Evolutionary conservation across 1,140 invertebrate species (phyloP).

Genomic region (Amyelois transitella): DNA sequence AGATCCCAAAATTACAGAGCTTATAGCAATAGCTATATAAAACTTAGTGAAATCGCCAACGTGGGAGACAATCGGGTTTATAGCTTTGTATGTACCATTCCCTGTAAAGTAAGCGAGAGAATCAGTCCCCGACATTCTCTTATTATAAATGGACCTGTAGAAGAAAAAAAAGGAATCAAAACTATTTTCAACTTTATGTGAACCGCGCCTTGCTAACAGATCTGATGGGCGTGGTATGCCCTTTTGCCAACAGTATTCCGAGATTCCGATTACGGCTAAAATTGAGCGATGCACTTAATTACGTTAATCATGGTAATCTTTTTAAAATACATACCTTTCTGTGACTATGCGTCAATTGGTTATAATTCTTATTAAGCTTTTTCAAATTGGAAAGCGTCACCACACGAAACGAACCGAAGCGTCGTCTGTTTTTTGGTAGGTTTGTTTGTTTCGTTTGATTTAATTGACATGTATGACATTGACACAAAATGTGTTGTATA

Average conservation of each 20-base stretch:
- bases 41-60: constrained; percentile 81
- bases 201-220: not conserved
- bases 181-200: constrained; percentile 18
- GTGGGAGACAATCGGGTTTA: constrained; percentile 46
- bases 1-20: constrained; percentile 79
- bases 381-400: too few species aligned
- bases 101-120: constrained; percentile 59
- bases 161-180: constrained; percentile 47
- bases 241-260: too few species aligned
- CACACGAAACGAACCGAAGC: too few species aligned
- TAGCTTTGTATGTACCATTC: constrained; percentile 49
- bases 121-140: constrained; percentile 62
- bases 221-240: not conserved
- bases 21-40: constrained; percentile 86
- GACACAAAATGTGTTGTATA: too few species aligned
- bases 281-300: too few species aligned
- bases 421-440: too few species aligned
- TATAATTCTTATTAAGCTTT: not conserved
- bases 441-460: too few species aligned
- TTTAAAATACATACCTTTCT: too few species aligned
- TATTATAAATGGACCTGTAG: constrained; percentile 42
- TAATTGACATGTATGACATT: too few species aligned
- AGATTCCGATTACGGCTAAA: not conserved
- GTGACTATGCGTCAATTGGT: not conserved
- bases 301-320: too few species aligned